These are phyloP conservation scores for Aphelenchoides avenae DNA, from an alignment of 1,140 invertebrate species.

Conservation along the genomic window DNA sequence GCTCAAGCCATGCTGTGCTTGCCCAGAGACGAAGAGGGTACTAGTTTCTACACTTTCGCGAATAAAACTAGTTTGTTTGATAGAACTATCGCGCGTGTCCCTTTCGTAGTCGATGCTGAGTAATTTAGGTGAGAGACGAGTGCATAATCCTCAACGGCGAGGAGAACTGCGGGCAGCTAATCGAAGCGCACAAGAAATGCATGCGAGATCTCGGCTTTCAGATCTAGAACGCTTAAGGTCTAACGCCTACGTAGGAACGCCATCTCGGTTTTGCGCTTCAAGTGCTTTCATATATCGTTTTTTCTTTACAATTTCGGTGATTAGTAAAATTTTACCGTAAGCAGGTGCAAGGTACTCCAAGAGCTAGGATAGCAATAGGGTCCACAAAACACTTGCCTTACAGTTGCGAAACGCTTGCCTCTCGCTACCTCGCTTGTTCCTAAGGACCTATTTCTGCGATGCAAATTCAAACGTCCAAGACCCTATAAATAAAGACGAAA, in stretches of 20 bases:
- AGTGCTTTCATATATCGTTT: too few species aligned
- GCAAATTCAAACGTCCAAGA: too few species aligned
- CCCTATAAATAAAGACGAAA: too few species aligned
- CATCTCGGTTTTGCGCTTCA: too few species aligned
- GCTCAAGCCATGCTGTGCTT: conserved; percentile 88
- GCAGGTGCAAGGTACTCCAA: too few species aligned
- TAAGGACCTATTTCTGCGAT: too few species aligned
- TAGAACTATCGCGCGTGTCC: not conserved
- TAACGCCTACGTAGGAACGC: conserved; percentile 3
- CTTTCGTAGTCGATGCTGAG: not conserved
- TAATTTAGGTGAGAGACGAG: conserved; percentile 48
- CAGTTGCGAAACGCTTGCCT: too few species aligned
- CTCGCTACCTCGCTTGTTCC: too few species aligned
- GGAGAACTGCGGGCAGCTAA: conserved; percentile 79
- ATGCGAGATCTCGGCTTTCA: conserved; percentile 93
- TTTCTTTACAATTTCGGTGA: too few species aligned
- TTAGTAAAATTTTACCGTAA: too few species aligned
- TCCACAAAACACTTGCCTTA: too few species aligned
- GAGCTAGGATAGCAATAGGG: too few species aligned
- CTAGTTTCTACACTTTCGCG: conserved; percentile 9
- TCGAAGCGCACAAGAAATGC: conserved; percentile 92
- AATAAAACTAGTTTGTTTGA: not conserved
- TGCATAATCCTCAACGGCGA: conserved; percentile 85
- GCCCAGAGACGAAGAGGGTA: conserved; percentile 86
- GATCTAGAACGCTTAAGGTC: conserved; percentile 67